phyloP scores from a whole-genome alignment of 2,113 vertebrate species.

The Trematomus loennbergii region DNA sequence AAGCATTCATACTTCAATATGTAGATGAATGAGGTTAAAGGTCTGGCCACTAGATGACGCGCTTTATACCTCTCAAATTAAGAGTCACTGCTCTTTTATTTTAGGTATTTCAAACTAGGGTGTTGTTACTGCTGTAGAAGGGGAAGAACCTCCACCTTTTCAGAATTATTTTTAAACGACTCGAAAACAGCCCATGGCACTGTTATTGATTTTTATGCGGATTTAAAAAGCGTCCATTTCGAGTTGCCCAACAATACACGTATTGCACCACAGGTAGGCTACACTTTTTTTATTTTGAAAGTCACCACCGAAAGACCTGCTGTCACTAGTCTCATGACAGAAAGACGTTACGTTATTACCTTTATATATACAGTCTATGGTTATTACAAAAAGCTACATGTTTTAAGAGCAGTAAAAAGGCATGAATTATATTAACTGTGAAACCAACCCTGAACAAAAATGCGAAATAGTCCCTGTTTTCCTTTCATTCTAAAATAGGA shows the following conservation, averaged over 20 bases:
- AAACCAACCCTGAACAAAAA: background rate
- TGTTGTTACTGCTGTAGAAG: background rate
- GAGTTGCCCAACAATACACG: background rate
- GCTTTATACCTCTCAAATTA: background rate
- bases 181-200: background rate
- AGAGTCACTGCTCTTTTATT: background rate
- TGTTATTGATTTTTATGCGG: background rate
- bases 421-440: background rate
- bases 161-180: background rate
- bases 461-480: no score
- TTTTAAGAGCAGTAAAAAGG: no score
- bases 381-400: no score
- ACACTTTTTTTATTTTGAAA: background rate
- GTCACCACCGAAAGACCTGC: background rate
- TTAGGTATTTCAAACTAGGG: background rate
- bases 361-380: no score
- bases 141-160: background rate
- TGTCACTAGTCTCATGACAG: no score
- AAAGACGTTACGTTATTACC: no score
- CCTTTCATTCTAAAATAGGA: no score
- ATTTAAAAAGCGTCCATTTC: background rate
- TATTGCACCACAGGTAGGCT: background rate
- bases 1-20: no score
- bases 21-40: background rate
- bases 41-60: slow-evolving; percentile 27